Evolutionary conservation across 1,140 invertebrate species (phyloP).

Genomic region (Euwallacea similis): DNA sequence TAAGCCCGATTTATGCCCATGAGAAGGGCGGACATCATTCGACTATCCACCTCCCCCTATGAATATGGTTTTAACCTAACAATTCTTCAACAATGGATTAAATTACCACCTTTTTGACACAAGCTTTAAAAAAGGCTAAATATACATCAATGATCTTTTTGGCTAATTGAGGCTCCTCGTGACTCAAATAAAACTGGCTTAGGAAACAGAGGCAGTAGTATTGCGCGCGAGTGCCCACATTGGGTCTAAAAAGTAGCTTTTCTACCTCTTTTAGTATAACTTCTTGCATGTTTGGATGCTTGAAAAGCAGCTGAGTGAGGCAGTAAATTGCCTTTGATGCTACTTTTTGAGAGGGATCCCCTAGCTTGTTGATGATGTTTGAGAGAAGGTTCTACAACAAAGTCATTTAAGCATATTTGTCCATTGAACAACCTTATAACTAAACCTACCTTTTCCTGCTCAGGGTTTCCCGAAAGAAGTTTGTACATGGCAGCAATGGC

Average conservation of each 20-base stretch:
- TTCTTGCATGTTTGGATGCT: slow-evolving; percentile 90
- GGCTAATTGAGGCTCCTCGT: slow-evolving; percentile 76
- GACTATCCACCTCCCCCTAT: slow-evolving; percentile 85
- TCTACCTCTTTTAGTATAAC: slow-evolving; percentile 88
- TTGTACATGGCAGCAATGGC: slow-evolving; percentile 77
- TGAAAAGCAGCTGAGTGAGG: slow-evolving; percentile 79
- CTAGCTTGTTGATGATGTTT: slow-evolving; percentile 91
- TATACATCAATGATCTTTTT: slow-evolving; percentile 86
- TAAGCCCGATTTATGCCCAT: slow-evolving; percentile 87
- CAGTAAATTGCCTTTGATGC: slow-evolving; percentile 86
- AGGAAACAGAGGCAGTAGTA: slow-evolving; percentile 94
- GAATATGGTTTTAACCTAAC: neutral
- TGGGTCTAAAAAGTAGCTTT: slow-evolving; percentile 82
- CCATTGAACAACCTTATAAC: neutral
- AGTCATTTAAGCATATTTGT: slow-evolving; percentile 2
- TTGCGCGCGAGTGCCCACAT: slow-evolving; percentile 82
- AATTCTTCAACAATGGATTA: neutral
- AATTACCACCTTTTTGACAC: slow-evolving; percentile 72
- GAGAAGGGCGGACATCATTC: slow-evolving; percentile 89
- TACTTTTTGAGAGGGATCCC: slow-evolving; percentile 86
- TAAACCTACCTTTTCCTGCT: slow-evolving; percentile 77
- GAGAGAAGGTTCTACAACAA: slow-evolving; percentile 71
- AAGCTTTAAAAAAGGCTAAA: slow-evolving; percentile 93
- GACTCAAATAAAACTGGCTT: slow-evolving; percentile 74
- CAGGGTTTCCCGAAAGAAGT: slow-evolving; percentile 79